Base-by-base conservation (phyloP, 2,797 vertebrate species). In the Bucorvus abyssinicus region DNA sequence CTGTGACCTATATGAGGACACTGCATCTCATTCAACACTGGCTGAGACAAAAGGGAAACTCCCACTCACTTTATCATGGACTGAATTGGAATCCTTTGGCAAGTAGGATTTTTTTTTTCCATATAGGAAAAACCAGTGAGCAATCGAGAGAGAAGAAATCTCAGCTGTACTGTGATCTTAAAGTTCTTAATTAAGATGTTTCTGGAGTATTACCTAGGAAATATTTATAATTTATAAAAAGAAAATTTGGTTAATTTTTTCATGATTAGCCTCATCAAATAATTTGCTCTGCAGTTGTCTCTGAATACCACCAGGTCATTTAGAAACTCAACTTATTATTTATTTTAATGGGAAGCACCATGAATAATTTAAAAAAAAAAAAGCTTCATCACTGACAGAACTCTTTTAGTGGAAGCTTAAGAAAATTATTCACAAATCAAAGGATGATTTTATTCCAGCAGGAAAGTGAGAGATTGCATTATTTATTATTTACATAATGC, bases 371-470 rank as follows among this genome's bases (percentile, higher is more conserved):
- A 5, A 65, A 93, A 78, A 81, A 5, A 65, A 93, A 78, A 79
- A 79, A n/a, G 20, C 63, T 90, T 77, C 22, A 36, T 75, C 50
- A 82, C 84, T 87, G 70, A 84, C 56, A 70, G 76, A 87, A 84
- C 7, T 30, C 32, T 88, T 92, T 70, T 59, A 90, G 52, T 84
- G 59, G 61, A 55, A 92, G 60, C 74, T 91, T 36, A 79, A 92
- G 75, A 84, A 89, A 93, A 86, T 67, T 87, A 84, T 90, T 93
- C 64, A 75, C n/a, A 88, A 81, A 95, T 86, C 47, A 89, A 77
- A 74, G 0, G 1, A 67, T 71, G 11, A 65, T 91, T 82, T 95
- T 93, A 94, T 93, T 93, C 82, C 76, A 84, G 49, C 75, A 80
- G 87, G 70, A 92, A 90, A 47, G 53, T 81, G 49, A 77, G 63